Conservation (phyloP, 1,140 invertebrate genomes). For the Apis mellifera region DNA sequence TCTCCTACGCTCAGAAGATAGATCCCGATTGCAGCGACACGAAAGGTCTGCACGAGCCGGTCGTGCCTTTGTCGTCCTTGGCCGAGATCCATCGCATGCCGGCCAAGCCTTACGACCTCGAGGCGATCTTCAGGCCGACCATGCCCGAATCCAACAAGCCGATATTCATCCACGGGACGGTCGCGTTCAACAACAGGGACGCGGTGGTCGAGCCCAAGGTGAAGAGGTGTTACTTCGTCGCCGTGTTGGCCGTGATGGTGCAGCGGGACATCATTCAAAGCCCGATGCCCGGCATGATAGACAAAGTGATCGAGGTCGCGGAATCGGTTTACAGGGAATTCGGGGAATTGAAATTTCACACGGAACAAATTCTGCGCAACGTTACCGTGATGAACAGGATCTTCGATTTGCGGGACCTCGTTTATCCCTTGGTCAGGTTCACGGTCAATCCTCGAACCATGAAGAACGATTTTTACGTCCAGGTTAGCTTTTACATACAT, state of each 20-base stretch:
- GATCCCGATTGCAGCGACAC: constrained; percentile 71
- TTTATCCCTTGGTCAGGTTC: constrained; percentile 61
- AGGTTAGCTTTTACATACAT: background rate
- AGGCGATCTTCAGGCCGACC: constrained; percentile 66
- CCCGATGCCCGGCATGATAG: constrained; percentile 70
- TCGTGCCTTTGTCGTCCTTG: constrained; percentile 59
- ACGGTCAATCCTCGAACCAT: constrained; percentile 40
- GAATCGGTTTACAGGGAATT: constrained; percentile 72
- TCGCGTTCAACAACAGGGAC: constrained; percentile 63
- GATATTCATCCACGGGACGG: constrained; percentile 70
- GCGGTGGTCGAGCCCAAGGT: constrained; percentile 68
- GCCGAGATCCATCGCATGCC: constrained; percentile 65
- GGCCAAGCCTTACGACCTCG: constrained; percentile 55
- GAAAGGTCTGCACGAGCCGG: constrained; percentile 68
- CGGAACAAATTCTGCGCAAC: constrained; percentile 72
- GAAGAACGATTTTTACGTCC: constrained; percentile 52
- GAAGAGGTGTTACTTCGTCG: constrained; percentile 77
- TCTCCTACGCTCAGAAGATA: constrained; percentile 74
- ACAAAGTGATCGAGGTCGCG: constrained; percentile 73
- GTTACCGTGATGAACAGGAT: constrained; percentile 74
- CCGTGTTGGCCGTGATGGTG: constrained; percentile 71
- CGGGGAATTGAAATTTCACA: constrained; percentile 67
- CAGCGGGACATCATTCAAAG: constrained; percentile 76
- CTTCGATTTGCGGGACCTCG: constrained; percentile 75
- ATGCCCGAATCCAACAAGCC: constrained; percentile 54